phyloP scores from a whole-genome alignment of 64 coral and sea anemone species.

The Cladopsammia gracilis region DNA sequence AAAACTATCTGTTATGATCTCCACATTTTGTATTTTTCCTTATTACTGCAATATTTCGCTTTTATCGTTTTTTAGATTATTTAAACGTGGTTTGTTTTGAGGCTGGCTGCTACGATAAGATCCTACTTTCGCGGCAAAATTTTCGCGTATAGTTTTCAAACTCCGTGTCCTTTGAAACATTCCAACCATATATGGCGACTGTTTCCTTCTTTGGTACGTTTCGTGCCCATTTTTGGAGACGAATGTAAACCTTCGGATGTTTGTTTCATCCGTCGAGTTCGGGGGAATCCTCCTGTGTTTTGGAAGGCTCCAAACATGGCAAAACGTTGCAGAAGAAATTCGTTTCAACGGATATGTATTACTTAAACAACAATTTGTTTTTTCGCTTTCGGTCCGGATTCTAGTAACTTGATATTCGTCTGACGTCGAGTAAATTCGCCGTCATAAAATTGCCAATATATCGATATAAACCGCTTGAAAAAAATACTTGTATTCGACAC shows the following conservation, averaged over 20 bases:
- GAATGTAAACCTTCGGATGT: neutral
- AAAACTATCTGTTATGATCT: neutral
- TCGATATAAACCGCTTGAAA: neutral
- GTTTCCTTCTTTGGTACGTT: slow-evolving; percentile 97
- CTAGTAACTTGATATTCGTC: slow-evolving; percentile 9
- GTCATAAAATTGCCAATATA: neutral
- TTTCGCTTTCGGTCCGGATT: neutral
- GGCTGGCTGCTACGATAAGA: slow-evolving; percentile 6
- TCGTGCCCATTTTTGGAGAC: slow-evolving; percentile 96
- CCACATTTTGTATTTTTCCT: neutral
- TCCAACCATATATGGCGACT: slow-evolving; percentile 98
- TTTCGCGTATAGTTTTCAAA: slow-evolving; percentile 83
- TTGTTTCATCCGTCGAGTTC: neutral
- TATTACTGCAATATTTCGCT: neutral
- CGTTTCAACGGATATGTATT: neutral
- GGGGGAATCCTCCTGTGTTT: slow-evolving; percentile 35
- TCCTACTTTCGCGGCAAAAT: slow-evolving; percentile 52
- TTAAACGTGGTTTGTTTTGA: neutral
- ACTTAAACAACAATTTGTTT: neutral
- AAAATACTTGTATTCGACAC: neutral
- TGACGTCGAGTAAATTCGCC: neutral
- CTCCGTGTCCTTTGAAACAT: slow-evolving; percentile 90
- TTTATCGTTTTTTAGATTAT: neutral
- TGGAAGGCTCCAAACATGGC: neutral
- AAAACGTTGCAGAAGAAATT: neutral